Percentiles rank a stretch among this genome's conserved stretches.
Conservation (phyloP, 2,113 vertebrate genomes). For the Abramis brama region DNA sequence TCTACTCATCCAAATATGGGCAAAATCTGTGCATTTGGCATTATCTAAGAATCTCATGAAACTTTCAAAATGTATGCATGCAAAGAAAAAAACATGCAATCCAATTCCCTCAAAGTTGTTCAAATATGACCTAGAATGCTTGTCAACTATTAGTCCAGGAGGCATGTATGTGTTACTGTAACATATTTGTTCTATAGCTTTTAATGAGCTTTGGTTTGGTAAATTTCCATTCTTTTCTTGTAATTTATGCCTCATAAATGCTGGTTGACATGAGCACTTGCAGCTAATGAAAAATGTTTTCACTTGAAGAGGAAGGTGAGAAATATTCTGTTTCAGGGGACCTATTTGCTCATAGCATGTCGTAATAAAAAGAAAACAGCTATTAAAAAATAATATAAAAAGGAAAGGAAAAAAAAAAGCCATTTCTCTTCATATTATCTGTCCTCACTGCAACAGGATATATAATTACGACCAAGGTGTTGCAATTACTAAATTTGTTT, state of each 20-base stretch:
- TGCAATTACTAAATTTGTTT: background rate
- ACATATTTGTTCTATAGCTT: slow-evolving; percentile 11
- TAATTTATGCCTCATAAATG: slow-evolving; percentile 21
- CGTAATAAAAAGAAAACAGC: slow-evolving; percentile 14
- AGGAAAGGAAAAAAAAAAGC: background rate
- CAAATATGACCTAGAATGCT: background rate
- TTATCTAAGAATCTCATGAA: background rate
- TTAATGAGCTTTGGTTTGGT: slow-evolving; percentile 7
- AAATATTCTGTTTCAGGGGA: background rate
- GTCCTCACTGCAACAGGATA: background rate
- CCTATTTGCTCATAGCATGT: slow-evolving; percentile 3
- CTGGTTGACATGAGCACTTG: background rate
- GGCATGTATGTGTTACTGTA: background rate
- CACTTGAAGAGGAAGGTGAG: slow-evolving; percentile 10
- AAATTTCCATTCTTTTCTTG: background rate
- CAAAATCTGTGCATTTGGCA: too few species aligned
- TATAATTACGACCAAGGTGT: background rate
- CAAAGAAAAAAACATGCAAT: background rate
- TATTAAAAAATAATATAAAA: slow-evolving; percentile 22
- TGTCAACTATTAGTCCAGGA: slow-evolving; percentile 1
- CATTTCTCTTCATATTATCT: background rate
- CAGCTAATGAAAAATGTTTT: slow-evolving; percentile 12
- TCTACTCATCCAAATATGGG: background rate
- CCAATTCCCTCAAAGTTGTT: background rate
- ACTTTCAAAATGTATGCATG: background rate